Base-by-base conservation (phyloP, 2,797 vertebrate genomes). In the Sebastes vulpes region DNA sequence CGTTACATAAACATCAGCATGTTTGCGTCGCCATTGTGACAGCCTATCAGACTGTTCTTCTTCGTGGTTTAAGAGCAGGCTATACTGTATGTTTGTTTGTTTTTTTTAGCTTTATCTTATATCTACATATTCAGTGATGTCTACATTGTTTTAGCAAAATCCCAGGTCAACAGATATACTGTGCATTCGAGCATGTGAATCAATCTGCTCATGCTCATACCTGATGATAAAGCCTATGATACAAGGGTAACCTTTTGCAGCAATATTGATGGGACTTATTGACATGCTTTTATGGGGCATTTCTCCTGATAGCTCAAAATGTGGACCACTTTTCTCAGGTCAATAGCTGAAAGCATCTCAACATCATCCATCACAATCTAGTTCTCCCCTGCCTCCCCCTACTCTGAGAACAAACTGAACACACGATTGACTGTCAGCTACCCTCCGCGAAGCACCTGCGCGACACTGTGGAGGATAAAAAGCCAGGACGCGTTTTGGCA, bases 351-450 rank as follows among this genome's bases (percentile, higher is more conserved):
- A 88, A 93, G 86, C 84, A 69, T 89, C 79, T 88, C 72, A 32
- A 74, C 85, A 81, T 83, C 91, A 90, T 93, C 84, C 85, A 89
- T 92, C 92, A 90, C 75, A 71, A 73, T 85, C 85, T 83, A 16
- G 77, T 92, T 81, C 72, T 75, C 83, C 75, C 63, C 70, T 52
- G 65, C 82, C 81, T 82, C 68, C 60, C 56, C 65, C 65, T 21
- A 61, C 82, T 79, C 65, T 18, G 66, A 73, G 79, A 82, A 75
- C 66, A 68, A 48, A 78, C 77, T 46, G 72, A 88, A 85, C 76
- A 72, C 75, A 81, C 92, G 91, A 94, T 89, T 91, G 93, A 92
- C 89, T 85, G 89, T 92, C 90, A 82, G 86, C 81, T 85, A 66
- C 76, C 77, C 83, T 77, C 77, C 70, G 48, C 35, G 75, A 84